Conservation (phyloP, 2,797 vertebrate species). For the Acanthornis magna region DNA sequence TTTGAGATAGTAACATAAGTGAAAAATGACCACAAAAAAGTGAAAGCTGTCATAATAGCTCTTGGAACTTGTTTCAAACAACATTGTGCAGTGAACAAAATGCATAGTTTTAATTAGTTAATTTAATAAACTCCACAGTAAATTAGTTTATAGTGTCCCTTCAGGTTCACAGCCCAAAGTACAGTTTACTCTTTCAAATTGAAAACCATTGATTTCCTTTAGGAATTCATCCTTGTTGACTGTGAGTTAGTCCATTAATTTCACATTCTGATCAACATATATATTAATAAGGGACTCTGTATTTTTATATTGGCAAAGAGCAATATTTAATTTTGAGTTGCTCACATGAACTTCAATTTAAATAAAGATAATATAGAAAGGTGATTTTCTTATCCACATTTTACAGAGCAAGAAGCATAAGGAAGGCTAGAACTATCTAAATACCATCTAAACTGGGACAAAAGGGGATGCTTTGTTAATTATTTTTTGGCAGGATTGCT, state of each 20-base stretch:
- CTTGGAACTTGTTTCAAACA: not conserved
- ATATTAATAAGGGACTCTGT: not conserved
- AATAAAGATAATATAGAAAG: not conserved
- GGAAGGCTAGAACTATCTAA: not conserved
- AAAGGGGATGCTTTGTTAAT: not conserved
- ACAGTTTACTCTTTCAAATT: constrained; percentile 23
- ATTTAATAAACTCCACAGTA: constrained; percentile 15
- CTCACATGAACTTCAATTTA: not conserved
- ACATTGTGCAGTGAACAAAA: not conserved
- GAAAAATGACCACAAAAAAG: not conserved
- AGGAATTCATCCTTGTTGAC: constrained; percentile 8
- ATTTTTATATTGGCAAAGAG: not conserved
- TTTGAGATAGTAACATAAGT: not conserved
- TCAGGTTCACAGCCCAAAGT: constrained; percentile 14
- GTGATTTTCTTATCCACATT: not conserved
- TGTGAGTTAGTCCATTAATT: constrained; percentile 19
- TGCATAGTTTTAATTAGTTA: not conserved
- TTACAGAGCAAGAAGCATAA: not conserved
- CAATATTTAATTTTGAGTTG: not conserved
- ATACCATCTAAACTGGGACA: not conserved
- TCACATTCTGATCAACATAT: not conserved
- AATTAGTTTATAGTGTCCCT: constrained; percentile 14
- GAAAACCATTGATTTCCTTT: constrained; percentile 61
- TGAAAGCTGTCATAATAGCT: not conserved
- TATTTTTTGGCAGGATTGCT: not conserved